These are phyloP conservation scores for Psilanteris sp. DNA, from an alignment of 1,140 invertebrate species.

Conservation along the genomic window DNA sequence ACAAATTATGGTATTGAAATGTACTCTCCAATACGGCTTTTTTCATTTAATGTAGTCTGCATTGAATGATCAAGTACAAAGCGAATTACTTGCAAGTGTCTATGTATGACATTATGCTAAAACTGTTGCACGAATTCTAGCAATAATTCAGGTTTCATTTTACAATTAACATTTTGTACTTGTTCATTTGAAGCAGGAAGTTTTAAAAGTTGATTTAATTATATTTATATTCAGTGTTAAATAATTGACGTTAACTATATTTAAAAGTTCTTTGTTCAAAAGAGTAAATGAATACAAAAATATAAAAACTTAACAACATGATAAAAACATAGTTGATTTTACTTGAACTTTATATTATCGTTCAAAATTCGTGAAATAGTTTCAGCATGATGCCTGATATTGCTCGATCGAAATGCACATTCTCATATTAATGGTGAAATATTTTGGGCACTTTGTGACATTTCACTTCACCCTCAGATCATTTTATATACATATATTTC, in stretches of 20 bases:
- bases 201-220: too few relatives aligned
- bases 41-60: slow-evolving; percentile 4
- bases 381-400: slow-evolving; percentile 21
- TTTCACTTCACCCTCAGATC: slow-evolving; percentile 79
- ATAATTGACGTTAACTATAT: too few relatives aligned
- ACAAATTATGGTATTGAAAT: slow-evolving; percentile 50
- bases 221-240: too few relatives aligned
- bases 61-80: slow-evolving; percentile 30
- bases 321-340: too few relatives aligned
- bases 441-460: slow-evolving; percentile 79
- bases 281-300: too few relatives aligned
- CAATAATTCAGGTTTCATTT: neutral
- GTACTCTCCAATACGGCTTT: slow-evolving; percentile 23
- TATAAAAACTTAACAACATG: too few relatives aligned
- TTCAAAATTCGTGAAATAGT: slow-evolving; percentile 9
- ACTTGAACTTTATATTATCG: too few relatives aligned
- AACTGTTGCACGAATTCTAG: slow-evolving; percentile 11
- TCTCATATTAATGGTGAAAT: slow-evolving; percentile 68
- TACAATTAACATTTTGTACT: neutral
- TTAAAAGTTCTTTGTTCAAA: too few relatives aligned
- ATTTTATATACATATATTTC: slow-evolving; percentile 72
- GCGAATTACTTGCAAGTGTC: slow-evolving; percentile 37
- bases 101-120: slow-evolving; percentile 7
- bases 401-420: slow-evolving; percentile 66
- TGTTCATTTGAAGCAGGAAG: slow-evolving; percentile 1